A percentile compares a stretch with the other conserved stretches of the same genome.
Conservation (phyloP, 2,797 vertebrate species). For the Acropternis orthonyx region DNA sequence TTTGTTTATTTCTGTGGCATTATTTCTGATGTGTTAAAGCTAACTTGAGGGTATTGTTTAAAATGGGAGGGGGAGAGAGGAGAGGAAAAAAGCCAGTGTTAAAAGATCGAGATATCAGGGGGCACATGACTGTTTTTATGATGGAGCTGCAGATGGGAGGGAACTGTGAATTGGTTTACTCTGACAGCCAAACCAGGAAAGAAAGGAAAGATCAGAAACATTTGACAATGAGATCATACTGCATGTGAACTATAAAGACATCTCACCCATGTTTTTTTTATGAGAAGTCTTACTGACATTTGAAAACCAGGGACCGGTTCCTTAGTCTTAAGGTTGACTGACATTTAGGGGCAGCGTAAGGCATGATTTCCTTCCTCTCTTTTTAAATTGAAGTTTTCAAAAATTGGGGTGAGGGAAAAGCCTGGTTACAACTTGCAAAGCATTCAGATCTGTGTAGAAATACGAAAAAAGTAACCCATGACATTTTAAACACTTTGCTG, state of each 20-base stretch:
- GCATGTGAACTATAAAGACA: slow-evolving; percentile 71
- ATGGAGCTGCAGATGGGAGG: slow-evolving; percentile 24
- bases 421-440: slow-evolving; percentile 73
- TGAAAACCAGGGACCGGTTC: slow-evolving; percentile 75
- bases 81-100: not conserved
- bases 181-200: slow-evolving; percentile 54
- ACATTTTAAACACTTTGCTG: slow-evolving; percentile 75
- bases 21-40: slow-evolving; percentile 55
- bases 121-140: slow-evolving; percentile 20
- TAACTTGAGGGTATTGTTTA: slow-evolving; percentile 55
- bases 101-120: slow-evolving; percentile 19
- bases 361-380: slow-evolving; percentile 52
- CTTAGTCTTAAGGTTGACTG: slow-evolving; percentile 74
- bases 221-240: slow-evolving; percentile 80
- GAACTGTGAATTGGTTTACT: slow-evolving; percentile 56
- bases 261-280: slow-evolving; percentile 73
- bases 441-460: slow-evolving; percentile 70
- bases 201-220: slow-evolving; percentile 74
- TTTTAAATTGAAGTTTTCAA: slow-evolving; percentile 76
- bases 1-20: slow-evolving; percentile 74
- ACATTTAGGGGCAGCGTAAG: slow-evolving; percentile 75
- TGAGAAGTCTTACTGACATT: slow-evolving; percentile 81
- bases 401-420: slow-evolving; percentile 67
- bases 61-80: not conserved
- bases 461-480: slow-evolving; percentile 71